Percentiles rank a stretch among this genome's conserved stretches.
Conservation (phyloP, 1,140 invertebrate species). For the Zaprionus capensis region DNA sequence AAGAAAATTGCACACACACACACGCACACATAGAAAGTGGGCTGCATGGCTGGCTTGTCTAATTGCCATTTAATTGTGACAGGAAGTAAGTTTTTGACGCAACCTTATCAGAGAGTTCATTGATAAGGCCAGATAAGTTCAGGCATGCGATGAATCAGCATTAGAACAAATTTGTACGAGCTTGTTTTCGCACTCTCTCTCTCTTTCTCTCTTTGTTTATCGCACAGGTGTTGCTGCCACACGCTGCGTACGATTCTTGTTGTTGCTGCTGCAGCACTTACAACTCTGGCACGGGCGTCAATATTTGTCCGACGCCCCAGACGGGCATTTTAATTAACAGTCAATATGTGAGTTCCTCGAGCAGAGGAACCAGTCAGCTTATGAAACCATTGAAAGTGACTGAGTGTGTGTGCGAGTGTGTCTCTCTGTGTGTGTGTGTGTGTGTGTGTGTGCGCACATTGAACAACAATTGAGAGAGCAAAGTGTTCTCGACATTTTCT, state of each 20-base stretch:
- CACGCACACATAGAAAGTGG: neutral
- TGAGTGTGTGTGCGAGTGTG: neutral
- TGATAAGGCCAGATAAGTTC: constrained; percentile 16
- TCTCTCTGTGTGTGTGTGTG: neutral
- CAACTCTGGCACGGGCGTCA: constrained; percentile 34
- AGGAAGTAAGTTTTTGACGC: constrained; percentile 12
- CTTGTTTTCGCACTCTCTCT: neutral
- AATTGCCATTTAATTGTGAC: constrained; percentile 70
- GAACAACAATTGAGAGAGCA: constrained; percentile 7
- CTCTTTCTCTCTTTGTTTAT: neutral
- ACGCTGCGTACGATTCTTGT: constrained; percentile 11
- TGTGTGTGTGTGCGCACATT: neutral
- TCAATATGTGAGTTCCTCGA: constrained; percentile 49
- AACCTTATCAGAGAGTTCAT: constrained; percentile 7
- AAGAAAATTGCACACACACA: constrained; percentile 30
- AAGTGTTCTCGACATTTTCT: neutral
- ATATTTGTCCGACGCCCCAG: constrained; percentile 51
- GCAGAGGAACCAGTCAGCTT: constrained; percentile 29
- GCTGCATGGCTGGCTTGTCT: constrained; percentile 28
- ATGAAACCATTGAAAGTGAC: constrained; percentile 46
- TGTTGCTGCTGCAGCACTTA: constrained; percentile 51
- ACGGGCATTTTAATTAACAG: constrained; percentile 59
- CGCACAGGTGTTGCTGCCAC: constrained; percentile 37
- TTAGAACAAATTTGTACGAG: neutral
- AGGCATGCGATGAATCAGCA: constrained; percentile 13